phyloP scores from a whole-genome alignment of 30 jellyfish, hydroid and myxozoan species.

The Aurelia sp. region DNA sequence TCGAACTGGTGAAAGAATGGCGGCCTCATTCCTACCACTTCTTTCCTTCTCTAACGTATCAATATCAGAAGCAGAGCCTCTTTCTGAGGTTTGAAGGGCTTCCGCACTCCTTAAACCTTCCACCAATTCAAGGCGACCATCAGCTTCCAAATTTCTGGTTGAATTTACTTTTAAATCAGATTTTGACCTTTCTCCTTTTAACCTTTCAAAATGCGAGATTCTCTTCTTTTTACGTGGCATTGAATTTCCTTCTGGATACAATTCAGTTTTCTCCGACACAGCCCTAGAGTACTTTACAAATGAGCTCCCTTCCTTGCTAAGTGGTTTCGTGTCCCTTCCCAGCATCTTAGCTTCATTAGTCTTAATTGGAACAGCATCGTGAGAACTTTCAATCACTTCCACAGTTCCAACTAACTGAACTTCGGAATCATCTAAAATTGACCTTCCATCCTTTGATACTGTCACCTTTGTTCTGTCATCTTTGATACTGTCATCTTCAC shows the following conservation, averaged over 20 bases:
- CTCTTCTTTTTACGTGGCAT: not conserved
- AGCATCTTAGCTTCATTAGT: not conserved
- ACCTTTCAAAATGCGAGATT: not conserved
- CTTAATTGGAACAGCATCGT: not conserved
- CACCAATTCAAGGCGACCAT: not conserved
- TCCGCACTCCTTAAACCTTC: not conserved
- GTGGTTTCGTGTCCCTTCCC: not conserved
- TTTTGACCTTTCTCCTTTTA: not conserved
- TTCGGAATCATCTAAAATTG: not conserved
- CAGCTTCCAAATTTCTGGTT: not conserved
- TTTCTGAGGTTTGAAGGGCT: not conserved
- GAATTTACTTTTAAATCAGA: not conserved
- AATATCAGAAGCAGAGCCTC: not conserved
- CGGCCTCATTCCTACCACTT: not conserved
- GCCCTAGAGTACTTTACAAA: not conserved
- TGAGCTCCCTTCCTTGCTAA: not conserved
- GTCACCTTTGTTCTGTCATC: not conserved
- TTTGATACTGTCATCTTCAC: not conserved
- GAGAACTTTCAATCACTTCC: not conserved
- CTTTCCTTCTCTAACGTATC: not conserved
- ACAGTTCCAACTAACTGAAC: not conserved
- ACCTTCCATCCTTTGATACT: not conserved
- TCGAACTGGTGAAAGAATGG: not conserved
- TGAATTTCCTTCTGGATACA: not conserved
- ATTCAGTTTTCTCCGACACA: not conserved